These are phyloP conservation scores for Diarsia rubi DNA, from an alignment of 2,888 invertebrate genomes.

Conservation along the genomic window DNA sequence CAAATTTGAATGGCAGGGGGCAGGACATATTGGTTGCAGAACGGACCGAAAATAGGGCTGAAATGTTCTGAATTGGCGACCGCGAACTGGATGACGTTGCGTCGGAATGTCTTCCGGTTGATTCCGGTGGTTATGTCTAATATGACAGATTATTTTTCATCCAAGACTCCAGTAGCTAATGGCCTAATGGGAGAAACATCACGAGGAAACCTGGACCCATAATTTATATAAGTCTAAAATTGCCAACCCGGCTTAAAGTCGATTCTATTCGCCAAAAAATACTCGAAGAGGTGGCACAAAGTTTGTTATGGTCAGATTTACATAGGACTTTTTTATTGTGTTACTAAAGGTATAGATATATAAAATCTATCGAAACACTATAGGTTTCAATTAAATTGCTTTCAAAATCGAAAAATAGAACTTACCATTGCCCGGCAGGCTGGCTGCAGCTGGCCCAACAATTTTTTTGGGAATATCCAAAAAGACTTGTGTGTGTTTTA, in stretches of 20 bases:
- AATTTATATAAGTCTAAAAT: neutral
- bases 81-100: too few species aligned
- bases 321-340: too few species aligned
- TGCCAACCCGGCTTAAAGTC: neutral
- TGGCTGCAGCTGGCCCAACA: constrained; percentile 9
- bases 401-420: neutral
- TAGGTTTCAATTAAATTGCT: neutral
- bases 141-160: neutral
- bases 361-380: neutral
- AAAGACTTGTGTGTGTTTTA: neutral
- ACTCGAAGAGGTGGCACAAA: too few species aligned
- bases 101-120: too few species aligned
- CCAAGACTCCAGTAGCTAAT: neutral
- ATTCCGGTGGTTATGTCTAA: too few species aligned
- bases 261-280: too few species aligned
- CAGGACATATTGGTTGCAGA: too few species aligned
- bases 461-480: constrained; percentile 1
- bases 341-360: too few species aligned
- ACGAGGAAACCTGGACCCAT: neutral
- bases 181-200: neutral
- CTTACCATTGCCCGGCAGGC: constrained; percentile 21
- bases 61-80: too few species aligned
- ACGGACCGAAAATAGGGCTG: too few species aligned
- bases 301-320: too few species aligned
- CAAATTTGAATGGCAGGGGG: too few species aligned